Base-by-base conservation (phyloP, 2,888 invertebrate genomes). In the Auanema freiburgensis region DNA sequence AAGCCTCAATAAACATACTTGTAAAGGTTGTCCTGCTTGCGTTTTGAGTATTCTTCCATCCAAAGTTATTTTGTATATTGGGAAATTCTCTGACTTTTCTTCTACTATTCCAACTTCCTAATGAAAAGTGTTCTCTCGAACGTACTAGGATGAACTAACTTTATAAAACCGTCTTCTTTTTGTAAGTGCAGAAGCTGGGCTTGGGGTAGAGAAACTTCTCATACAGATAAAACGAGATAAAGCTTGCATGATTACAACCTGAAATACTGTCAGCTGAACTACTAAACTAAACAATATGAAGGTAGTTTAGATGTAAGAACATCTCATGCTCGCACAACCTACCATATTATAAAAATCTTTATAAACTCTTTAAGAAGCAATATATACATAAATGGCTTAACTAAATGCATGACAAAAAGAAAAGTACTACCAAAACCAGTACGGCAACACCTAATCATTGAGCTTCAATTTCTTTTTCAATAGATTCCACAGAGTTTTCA, bases 401-500 rank as follows among this genome's bases (percentile, higher is more conserved):
- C 4, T 33, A 33, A 33, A 33, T 33, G 33, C 33, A 8, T 33
- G 33, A 33, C 33, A 33, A n/a, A n/a, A n/a, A 8, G 33, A 33
- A 33, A 33, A 33, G 8, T 33, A 33, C 33, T 33, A 33, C 33
- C 8, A 33, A 33, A 3, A 33, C 33, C 33, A 33, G 33, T 33
- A 33, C 8, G 33, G 33, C 8, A 33, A 3, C n/a, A n/a, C 33
- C 33, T 5, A 33, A 33, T 33, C 8, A 33, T 33, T 33, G 33
- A 33, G 33, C 69, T 24, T 71, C 71, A 21, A 77, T 67, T 88
- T 93, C 93, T 49, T 88, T 87, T 63, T 91, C 85, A 68, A 94
- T 87, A 65, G 87, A 88, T 53, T 90, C 89, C 72, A 92, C 90
- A 33, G 89, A 90, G 1, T 88, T 86, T 85, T 95, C 94, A 82